These are phyloP conservation scores for Numenius phaeopus DNA, from an alignment of 2,797 vertebrate genomes.

Conservation along the genomic window DNA sequence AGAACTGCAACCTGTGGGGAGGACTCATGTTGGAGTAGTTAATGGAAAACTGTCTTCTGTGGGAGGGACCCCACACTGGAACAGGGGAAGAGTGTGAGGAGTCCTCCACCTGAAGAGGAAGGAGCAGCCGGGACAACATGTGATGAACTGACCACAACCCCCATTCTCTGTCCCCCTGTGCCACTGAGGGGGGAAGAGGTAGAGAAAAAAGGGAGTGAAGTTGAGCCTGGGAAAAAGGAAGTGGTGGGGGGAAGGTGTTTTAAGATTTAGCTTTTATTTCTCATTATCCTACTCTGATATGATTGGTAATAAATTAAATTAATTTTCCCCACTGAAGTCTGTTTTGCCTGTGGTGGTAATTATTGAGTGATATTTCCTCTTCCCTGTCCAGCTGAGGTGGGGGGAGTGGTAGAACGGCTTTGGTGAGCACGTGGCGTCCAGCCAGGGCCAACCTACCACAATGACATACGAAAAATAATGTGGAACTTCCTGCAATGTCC, in stretches of 20 bases:
- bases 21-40: no score
- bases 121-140: background rate
- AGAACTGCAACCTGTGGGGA: background rate
- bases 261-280: background rate
- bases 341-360: background rate
- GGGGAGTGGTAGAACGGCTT: no score
- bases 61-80: background rate
- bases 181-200: background rate
- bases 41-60: background rate
- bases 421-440: no score
- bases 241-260: background rate
- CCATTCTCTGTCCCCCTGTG: background rate
- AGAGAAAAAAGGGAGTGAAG: background rate
- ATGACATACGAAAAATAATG: fast-evolving
- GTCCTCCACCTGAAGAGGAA: background rate
- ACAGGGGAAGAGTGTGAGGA: background rate
- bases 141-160: background rate
- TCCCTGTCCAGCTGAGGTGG: background rate
- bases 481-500: background rate
- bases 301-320: background rate
- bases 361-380: background rate
- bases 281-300: background rate
- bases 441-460: background rate
- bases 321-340: background rate
- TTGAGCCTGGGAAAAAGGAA: background rate